A percentile compares a stretch with the other conserved stretches of the same genome.
Conservation (phyloP, 37 sponge, comb jelly and placozoan genomes). For the Dysidea cf. avara region DNA sequence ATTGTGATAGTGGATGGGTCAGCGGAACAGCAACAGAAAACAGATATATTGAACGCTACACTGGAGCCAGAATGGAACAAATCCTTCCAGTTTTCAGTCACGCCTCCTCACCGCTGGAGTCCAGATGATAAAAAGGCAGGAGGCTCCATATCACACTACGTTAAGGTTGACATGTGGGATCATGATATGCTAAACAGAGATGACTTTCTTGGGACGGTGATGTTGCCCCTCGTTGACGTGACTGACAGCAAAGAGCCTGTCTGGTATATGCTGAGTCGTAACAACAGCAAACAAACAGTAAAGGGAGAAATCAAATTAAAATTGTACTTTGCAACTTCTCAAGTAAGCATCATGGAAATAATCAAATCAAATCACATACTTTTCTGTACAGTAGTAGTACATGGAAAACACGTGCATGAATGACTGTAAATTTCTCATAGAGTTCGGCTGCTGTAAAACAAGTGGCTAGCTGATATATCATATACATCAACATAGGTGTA, state of each 20-base stretch:
- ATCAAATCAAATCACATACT: no score
- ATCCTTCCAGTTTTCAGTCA: conserved; percentile 23
- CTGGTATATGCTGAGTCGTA: no score
- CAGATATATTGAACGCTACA: conserved; percentile 41
- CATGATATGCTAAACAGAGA: conserved; percentile 67
- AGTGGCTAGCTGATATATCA: no score
- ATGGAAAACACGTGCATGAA: no score
- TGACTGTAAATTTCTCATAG: no score
- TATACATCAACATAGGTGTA: no score
- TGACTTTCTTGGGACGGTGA: conserved; percentile 72
- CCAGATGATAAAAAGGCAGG: no score
- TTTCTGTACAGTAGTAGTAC: no score
- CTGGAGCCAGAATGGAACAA: conserved; percentile 76
- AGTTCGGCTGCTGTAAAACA: no score
- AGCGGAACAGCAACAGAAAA: conserved; percentile 26
- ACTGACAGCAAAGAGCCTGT: not conserved
- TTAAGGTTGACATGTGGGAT: conserved; percentile 82
- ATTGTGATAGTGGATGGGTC: conserved; percentile 37
- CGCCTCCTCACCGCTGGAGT: not conserved
- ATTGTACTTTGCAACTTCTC: conserved; percentile 1
- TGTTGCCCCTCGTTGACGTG: conserved; percentile 60
- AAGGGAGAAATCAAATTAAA: conserved; percentile 14
- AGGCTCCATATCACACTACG: conserved; percentile 36
- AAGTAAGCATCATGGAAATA: conserved; percentile 11
- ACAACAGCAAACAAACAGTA: not conserved